Evolutionary conservation across 2,113 vertebrate species (phyloP).

Genomic region (Myotis brandtii): DNA sequence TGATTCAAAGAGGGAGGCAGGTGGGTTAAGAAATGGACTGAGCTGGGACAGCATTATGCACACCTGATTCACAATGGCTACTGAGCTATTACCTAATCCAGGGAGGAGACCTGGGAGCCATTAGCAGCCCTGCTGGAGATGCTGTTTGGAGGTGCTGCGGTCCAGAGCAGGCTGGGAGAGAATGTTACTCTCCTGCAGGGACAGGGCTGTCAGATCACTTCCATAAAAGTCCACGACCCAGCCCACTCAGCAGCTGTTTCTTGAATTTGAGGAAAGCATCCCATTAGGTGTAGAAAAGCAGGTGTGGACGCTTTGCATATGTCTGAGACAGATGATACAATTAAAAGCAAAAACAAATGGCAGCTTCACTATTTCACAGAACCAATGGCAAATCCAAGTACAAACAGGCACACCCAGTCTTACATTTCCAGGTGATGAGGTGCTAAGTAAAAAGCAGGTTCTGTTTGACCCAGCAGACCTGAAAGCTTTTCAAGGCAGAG

Average conservation of each 20-base stretch:
- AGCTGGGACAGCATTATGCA: neutral
- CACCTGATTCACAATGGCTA: neutral
- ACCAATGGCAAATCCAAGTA: neutral
- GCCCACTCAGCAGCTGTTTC: neutral
- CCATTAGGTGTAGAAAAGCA: slow-evolving; percentile 26
- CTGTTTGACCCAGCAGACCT: neutral
- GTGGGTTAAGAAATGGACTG: neutral
- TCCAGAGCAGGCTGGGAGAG: neutral
- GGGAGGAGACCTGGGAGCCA: neutral
- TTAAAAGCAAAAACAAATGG: neutral
- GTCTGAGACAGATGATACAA: slow-evolving; percentile 48
- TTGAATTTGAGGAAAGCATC: neutral
- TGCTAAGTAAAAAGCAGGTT: slow-evolving; percentile 9
- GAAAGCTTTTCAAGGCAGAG: slow-evolving; percentile 58
- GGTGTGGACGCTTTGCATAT: neutral
- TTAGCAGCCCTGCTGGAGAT: neutral
- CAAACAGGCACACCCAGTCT: neutral
- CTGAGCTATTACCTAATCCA: neutral
- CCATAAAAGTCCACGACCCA: neutral
- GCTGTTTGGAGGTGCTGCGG: neutral
- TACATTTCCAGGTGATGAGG: neutral
- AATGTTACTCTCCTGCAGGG: neutral
- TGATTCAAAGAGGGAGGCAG: slow-evolving; percentile 36
- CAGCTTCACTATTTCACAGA: neutral
- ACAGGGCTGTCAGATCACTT: neutral